A percentile compares a stretch with the other conserved stretches of the same genome.
Conservation (phyloP, 2,113 vertebrate genomes). For the Lichenostomus cassidix region DNA sequence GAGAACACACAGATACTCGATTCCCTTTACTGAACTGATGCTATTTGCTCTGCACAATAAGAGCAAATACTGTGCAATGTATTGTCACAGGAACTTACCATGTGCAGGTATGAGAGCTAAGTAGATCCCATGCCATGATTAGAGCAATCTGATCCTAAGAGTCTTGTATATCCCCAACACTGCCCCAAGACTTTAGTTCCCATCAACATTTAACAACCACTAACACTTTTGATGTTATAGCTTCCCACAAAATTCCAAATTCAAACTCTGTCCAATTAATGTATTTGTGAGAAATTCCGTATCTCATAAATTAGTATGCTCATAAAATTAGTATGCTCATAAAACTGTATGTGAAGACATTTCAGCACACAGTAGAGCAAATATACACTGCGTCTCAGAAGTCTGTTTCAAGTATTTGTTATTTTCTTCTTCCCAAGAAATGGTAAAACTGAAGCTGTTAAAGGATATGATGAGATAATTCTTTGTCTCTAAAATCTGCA, state of each 20-base stretch:
- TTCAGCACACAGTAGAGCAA: not conserved
- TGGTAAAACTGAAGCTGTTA: not conserved
- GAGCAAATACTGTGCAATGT: not conserved
- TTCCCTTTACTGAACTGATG: not conserved
- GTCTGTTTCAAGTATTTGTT: not conserved
- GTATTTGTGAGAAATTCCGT: not conserved
- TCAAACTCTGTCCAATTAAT: not conserved
- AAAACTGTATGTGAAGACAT: not conserved
- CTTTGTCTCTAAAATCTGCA: not conserved
- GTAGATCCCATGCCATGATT: not conserved
- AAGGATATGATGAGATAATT: not conserved
- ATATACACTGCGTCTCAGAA: not conserved
- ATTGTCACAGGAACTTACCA: not conserved
- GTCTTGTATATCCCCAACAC: not conserved
- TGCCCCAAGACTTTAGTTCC: not conserved
- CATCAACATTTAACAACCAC: not conserved
- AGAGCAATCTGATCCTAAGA: not conserved
- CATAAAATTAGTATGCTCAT: not conserved
- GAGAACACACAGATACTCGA: fast-evolving
- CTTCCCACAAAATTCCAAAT: not conserved
- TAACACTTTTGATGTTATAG: not conserved
- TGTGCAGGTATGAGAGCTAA: not conserved
- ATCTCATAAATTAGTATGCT: not conserved
- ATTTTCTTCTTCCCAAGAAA: not conserved
- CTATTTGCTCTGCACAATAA: not conserved